These are phyloP conservation scores for Conger conger DNA, from an alignment of 2,113 vertebrate genomes.

Conservation along the genomic window DNA sequence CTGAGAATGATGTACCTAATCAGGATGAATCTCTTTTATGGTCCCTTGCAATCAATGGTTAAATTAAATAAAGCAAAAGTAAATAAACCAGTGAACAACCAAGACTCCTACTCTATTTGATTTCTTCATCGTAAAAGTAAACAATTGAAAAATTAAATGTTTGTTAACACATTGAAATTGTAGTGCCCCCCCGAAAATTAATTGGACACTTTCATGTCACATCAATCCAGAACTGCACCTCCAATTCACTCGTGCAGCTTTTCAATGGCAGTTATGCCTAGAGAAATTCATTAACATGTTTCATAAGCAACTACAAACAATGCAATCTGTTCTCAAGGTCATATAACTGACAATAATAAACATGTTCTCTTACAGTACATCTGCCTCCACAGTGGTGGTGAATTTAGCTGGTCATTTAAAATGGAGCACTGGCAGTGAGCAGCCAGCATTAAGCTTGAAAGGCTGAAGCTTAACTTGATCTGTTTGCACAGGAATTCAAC, in stretches of 20 bases:
- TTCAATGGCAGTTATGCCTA: constrained; percentile 4
- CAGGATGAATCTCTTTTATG: neutral
- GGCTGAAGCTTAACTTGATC: too few relatives aligned
- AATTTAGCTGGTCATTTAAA: constrained; percentile 12
- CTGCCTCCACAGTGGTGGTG: neutral
- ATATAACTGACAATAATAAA: neutral
- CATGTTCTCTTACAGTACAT: neutral
- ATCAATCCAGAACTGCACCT: neutral
- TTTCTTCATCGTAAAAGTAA: neutral
- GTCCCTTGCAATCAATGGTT: neutral
- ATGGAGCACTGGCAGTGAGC: neutral
- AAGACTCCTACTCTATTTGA: neutral
- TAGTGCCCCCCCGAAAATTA: neutral
- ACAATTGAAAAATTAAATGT: neutral
- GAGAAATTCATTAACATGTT: constrained; percentile 10
- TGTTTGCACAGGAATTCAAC: neutral
- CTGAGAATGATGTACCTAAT: neutral
- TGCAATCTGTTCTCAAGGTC: neutral
- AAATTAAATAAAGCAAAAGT: neutral
- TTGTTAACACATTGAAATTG: neutral
- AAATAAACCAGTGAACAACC: neutral
- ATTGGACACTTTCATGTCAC: neutral
- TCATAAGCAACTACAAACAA: constrained; percentile 17
- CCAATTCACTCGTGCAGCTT: neutral
- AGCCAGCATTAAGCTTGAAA: neutral